phyloP scores from a whole-genome alignment of 1,140 invertebrate genomes.

The Magallana ariakensis region DNA sequence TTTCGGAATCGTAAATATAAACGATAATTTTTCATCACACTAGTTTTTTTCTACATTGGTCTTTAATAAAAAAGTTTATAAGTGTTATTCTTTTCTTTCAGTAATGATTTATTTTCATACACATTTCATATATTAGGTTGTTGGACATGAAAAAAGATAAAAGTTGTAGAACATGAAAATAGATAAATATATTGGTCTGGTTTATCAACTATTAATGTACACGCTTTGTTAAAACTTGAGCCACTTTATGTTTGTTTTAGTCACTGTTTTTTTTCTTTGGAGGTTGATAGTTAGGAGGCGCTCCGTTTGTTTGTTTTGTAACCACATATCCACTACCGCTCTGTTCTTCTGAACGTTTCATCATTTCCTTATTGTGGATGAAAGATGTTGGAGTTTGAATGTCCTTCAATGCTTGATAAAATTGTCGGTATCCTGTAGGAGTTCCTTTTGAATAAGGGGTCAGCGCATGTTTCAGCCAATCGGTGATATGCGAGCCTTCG shows the following conservation, averaged over 20 bases:
- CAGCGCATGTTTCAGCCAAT: constrained; percentile 17
- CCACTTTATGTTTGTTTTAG: constrained; percentile 13
- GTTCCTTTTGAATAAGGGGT: background rate
- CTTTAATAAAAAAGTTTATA: too few species aligned
- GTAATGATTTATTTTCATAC: too few species aligned
- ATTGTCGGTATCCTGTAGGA: constrained; percentile 29
- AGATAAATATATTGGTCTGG: too few species aligned
- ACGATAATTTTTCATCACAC: too few species aligned
- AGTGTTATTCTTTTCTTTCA: too few species aligned
- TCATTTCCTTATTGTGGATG: background rate
- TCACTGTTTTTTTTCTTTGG: background rate
- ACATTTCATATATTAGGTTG: too few species aligned
- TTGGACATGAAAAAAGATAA: too few species aligned
- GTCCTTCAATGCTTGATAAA: background rate
- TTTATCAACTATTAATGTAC: background rate
- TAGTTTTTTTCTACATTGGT: too few species aligned
- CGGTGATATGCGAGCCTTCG: constrained; percentile 14
- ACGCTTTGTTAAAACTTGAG: background rate
- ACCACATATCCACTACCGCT: background rate
- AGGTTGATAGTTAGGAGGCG: background rate
- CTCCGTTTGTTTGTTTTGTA: background rate
- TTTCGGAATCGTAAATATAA: too few species aligned
- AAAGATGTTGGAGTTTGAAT: constrained; percentile 24
- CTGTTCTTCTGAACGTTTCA: background rate
- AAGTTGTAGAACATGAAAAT: too few species aligned